Base-by-base conservation (phyloP, 2,888 invertebrate species). In the Erebia palarica region DNA sequence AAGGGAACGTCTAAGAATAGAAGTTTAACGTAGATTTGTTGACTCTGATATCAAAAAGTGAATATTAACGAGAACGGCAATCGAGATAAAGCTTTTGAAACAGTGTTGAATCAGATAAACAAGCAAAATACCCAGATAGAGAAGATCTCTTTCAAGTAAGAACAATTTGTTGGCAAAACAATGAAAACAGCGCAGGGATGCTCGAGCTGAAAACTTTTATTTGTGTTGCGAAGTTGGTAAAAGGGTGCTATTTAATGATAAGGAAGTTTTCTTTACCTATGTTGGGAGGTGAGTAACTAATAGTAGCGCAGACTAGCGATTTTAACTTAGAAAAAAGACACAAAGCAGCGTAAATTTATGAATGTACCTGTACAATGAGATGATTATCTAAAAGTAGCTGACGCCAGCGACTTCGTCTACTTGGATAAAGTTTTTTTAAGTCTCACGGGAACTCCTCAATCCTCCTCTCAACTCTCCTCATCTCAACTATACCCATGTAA, bases 171-270 rank as follows among this genome's bases (percentile, higher is more conserved):
- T 77, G 59, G 74, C 61, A 74, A 73, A 77, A 79, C 79, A 82
- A 79, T 77, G 76, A 78, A 36, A 80, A 80, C 76, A 77, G 76
- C 77, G 75, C 73, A 70, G 73, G 73, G 75, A 74, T 75, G 69
- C 73, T 61, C 68, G 61, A 51, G 73, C 74, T 76, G 74, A 75
- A 63, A 79, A 80, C 77, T 82, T 82, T 81, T 82, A 80, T 81
- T 81, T 80, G 79, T 76, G 72, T 75, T 76, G 71, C 72, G 69
- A 81, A 83, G 78, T 83, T 81, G 74, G 75, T 74, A 70, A 78
- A 77, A 78, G 79, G 79, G 81, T 81, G 80, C 76, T 81, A 79
- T 79, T 81, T 80, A 80, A 76, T 77, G 84, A 82, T 82, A 84
- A 80, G 77, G 74, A 80, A 80, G 76, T 81, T 81, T 73, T 10